Conservation (phyloP, 2,888 invertebrate species). For the Caenorhabditis afra region DNA sequence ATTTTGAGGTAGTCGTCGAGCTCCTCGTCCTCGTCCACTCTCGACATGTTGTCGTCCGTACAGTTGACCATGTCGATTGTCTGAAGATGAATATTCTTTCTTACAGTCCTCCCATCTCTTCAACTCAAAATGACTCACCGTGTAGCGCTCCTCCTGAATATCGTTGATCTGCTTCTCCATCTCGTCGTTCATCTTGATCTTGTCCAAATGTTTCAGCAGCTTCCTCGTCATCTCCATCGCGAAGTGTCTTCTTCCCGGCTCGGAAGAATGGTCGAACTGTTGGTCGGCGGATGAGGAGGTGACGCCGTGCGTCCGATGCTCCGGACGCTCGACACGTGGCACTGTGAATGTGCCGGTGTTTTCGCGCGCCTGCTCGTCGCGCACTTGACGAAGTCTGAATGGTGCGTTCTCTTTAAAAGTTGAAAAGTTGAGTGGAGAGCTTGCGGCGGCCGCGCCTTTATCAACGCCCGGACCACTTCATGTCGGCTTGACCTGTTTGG, state of each 20-base stretch:
- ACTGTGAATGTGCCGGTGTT: conserved; percentile 64
- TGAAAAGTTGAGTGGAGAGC: background rate
- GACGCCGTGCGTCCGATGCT: conserved; percentile 24
- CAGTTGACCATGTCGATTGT: conserved; percentile 70
- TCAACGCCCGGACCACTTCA: too few species aligned
- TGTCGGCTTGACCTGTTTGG: background rate
- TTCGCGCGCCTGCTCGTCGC: conserved; percentile 66
- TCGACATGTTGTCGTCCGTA: conserved; percentile 48
- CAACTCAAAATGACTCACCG: conserved; percentile 37
- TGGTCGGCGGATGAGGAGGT: too few species aligned
- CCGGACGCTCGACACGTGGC: conserved; percentile 63
- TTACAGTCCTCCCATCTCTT: background rate
- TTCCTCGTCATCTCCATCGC: conserved; percentile 63
- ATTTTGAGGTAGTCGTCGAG: conserved; percentile 59
- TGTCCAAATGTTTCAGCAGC: conserved; percentile 59
- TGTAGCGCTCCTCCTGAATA: conserved; percentile 65
- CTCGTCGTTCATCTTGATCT: conserved; percentile 65
- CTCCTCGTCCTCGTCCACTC: conserved; percentile 71
- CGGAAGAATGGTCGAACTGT: conserved; percentile 70
- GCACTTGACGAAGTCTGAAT: conserved; percentile 59
- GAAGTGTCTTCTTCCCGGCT: conserved; percentile 65
- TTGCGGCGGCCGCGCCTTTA: too few species aligned
- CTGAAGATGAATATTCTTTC: conserved; percentile 6
- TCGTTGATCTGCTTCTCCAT: conserved; percentile 72
- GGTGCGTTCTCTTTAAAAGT: background rate